A percentile compares a stretch with the other conserved stretches of the same genome.
Evolutionary conservation across 2,888 invertebrate species (phyloP).

Genomic region (Caenorhabditis sulstoni): DNA sequence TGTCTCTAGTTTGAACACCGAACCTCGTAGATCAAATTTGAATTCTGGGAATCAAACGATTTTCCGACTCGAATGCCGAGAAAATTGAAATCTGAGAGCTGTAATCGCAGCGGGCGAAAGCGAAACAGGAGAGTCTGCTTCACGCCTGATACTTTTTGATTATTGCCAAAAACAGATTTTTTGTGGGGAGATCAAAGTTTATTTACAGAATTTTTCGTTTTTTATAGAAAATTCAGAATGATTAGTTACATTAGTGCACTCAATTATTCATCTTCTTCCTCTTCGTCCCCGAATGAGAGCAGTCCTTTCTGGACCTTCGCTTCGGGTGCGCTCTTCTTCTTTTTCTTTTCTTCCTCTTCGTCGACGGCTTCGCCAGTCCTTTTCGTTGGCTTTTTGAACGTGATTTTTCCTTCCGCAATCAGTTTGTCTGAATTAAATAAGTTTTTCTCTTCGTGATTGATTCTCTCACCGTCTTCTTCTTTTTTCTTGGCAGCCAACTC

Average conservation of each 20-base stretch:
- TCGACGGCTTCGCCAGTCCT: conserved; percentile 55
- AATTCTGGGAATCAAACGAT: not conserved
- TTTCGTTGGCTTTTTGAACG: conserved; percentile 77
- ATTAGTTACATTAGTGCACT: not conserved
- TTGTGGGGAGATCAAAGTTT: conserved; percentile 22
- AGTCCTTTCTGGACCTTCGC: conserved; percentile 58
- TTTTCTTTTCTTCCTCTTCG: conserved; percentile 56
- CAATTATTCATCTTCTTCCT: conserved; percentile 65
- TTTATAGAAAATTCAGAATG: not conserved
- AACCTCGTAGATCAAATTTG: conserved; percentile 21
- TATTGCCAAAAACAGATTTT: not conserved
- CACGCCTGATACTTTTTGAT: no score
- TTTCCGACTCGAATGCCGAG: no score
- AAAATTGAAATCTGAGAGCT: no score
- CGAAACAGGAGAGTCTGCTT: not conserved
- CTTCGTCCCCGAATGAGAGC: conserved; percentile 74
- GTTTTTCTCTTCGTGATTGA: not conserved
- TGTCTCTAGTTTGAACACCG: conserved; percentile 8
- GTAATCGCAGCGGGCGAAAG: no score
- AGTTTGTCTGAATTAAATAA: conserved; percentile 67
- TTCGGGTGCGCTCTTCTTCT: conserved; percentile 34
- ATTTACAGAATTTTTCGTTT: conserved; percentile 12
- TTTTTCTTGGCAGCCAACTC: conserved; percentile 70
- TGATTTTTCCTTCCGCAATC: conserved; percentile 77
- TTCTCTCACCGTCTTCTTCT: conserved; percentile 72